Evolutionary conservation across 2,888 invertebrate genomes (phyloP).

Genomic region (Sepioteuthis lessoniana): DNA sequence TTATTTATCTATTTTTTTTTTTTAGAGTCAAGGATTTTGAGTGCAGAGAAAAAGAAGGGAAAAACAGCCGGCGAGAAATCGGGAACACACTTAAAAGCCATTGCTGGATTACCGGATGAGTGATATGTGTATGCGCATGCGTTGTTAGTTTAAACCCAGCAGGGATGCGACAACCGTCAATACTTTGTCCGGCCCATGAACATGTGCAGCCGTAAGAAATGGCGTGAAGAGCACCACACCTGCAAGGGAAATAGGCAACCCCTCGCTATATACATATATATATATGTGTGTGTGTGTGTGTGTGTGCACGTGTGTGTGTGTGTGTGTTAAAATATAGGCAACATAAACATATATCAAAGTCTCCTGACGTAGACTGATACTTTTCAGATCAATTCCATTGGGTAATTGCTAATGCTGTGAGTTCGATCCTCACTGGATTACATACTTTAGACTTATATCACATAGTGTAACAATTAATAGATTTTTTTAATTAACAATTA

Average conservation of each 20-base stretch:
- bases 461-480: too few relatives aligned
- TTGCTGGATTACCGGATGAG: not conserved
- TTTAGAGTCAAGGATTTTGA: not conserved
- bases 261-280: not conserved
- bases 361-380: too few relatives aligned
- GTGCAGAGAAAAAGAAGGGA: not conserved
- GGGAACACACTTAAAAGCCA: not conserved
- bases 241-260: not conserved
- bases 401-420: too few relatives aligned
- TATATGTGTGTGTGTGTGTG: not conserved
- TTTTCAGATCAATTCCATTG: too few relatives aligned
- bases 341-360: too few relatives aligned
- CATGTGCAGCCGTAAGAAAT: not conserved
- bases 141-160: not conserved
- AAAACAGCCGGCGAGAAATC: not conserved
- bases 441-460: too few relatives aligned
- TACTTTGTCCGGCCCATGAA: slow-evolving; percentile 7
- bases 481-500: too few relatives aligned
- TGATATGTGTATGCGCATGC: slow-evolving; percentile 10
- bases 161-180: not conserved
- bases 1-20: too few relatives aligned
- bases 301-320: not conserved
- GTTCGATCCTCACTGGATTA: too few relatives aligned
- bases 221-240: not conserved
- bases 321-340: not conserved